These are phyloP conservation scores for Peromyscus leucopus DNA, from an alignment of 2,113 vertebrate species.

Conservation along the genomic window DNA sequence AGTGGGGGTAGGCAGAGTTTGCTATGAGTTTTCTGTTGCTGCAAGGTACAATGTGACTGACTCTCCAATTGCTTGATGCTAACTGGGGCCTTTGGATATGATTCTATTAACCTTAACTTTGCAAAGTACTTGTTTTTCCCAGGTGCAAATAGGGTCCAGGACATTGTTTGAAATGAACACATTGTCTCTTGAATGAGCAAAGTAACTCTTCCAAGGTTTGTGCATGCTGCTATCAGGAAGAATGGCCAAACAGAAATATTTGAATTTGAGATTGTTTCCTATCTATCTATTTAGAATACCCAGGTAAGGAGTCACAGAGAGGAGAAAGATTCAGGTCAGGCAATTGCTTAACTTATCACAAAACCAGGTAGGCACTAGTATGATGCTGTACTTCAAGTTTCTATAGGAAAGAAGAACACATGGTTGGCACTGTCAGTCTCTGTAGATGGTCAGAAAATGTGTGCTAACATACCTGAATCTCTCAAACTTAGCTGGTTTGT, in stretches of 20 bases:
- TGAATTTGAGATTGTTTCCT: conserved; percentile 66
- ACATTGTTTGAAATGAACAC: neutral
- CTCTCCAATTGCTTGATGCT: neutral
- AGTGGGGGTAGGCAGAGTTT: neutral
- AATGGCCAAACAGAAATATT: neutral
- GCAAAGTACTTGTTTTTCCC: neutral
- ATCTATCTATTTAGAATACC: conserved; percentile 54
- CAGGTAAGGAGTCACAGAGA: conserved; percentile 66
- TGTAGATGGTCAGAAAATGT: neutral
- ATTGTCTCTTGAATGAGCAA: neutral
- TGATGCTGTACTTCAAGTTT: neutral
- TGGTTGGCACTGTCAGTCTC: neutral
- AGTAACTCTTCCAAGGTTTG: neutral
- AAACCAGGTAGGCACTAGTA: neutral
- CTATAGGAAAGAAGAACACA: neutral
- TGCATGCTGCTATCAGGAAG: neutral
- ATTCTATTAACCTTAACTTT: neutral
- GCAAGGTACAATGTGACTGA: neutral
- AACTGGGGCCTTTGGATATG: neutral
- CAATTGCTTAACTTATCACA: conserved; percentile 81
- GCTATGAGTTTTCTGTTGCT: neutral
- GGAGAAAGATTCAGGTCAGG: conserved; percentile 77
- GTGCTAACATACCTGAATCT: neutral
- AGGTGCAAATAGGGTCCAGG: neutral
- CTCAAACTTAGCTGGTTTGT: neutral